Evolutionary conservation across 2,888 invertebrate genomes (phyloP).

Genomic region (Beris chalybata): DNA sequence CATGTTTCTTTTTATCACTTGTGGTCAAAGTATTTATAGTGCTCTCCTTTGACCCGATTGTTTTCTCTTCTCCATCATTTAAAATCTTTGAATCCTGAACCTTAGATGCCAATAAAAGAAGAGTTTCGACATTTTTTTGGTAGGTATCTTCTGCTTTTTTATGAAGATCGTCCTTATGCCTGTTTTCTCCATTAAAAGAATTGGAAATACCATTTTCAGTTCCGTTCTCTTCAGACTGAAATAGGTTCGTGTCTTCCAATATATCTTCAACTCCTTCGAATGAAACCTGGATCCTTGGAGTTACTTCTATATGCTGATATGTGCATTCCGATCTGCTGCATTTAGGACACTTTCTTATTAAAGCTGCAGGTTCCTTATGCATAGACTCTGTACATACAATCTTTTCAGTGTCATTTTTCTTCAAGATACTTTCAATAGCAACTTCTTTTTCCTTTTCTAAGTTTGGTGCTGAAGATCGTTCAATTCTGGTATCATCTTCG

Average conservation of each 20-base stretch:
- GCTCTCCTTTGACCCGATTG: no score
- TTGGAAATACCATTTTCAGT: not conserved
- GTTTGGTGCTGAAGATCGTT: constrained; percentile 16
- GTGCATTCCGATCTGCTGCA: constrained; percentile 10
- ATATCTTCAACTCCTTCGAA: constrained; percentile 8
- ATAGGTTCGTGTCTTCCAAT: not conserved
- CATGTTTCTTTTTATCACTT: constrained; percentile 26
- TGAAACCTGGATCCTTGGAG: not conserved
- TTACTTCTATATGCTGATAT: constrained; percentile 4
- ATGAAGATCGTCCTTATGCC: constrained; percentile 6
- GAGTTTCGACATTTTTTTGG: constrained; percentile 3
- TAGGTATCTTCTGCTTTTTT: constrained; percentile 7
- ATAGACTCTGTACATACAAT: not conserved
- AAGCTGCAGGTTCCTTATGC: not conserved
- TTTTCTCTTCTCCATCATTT: no score
- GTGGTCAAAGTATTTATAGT: no score
- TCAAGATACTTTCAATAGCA: not conserved
- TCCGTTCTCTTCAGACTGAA: not conserved
- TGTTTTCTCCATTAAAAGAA: not conserved
- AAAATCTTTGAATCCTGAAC: not conserved
- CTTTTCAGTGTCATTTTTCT: not conserved
- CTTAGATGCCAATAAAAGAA: constrained; percentile 3
- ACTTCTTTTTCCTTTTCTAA: no score
- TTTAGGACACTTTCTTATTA: constrained; percentile 6
- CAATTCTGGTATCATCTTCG: constrained; percentile 43